Base-by-base conservation (phyloP, 2,113 vertebrate species). In the Malurus elegans region DNA sequence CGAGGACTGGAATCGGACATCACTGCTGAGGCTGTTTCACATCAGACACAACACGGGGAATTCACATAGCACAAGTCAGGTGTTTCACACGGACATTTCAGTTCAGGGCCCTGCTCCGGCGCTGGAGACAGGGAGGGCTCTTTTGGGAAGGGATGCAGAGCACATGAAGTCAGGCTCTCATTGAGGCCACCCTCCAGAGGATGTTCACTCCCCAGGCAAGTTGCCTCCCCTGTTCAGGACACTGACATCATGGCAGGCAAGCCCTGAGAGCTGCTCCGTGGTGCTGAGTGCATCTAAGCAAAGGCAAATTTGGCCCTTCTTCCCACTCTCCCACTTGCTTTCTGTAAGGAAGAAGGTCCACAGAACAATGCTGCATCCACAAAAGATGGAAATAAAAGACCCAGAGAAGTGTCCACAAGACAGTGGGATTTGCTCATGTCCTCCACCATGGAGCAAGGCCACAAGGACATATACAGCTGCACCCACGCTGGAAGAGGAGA, bases 391-490 rank as follows among this genome's bases (percentile, higher is more conserved):
- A 75, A 11, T 48, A 85, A 86, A 48, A 97, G 79, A 93, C 86
- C 17, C 69, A 83, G 51, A 92, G 76, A 91, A 80, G 56, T 44
- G 56, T 90, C 83, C 88, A 71, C 64, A 78, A 78, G 60, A 66
- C 7, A 86, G 51, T 2, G 7, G 79, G 76, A 75, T 56, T 92
- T 6, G 3, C 64, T 95, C 51, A 13, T 58, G 88, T 94, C 83
- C 88, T 90, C 70, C 83, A 74, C 51, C 42, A 54, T 9, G 64
- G 62, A 94, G 81, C 81, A 88, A 95, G 80, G 84, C 96, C 80
- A 67, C 72, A 87, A 79, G 54, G 90, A 83, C 92, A 90, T 10
- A 32, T 4, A 58, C 0, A 26, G 85, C 34, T 93, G 79, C 79
- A 87, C 60, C 88, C 82, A 86, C 0, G 3, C 32, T 88, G 90